These are phyloP conservation scores for Zaprionus vittiger DNA, from an alignment of 1,140 invertebrate genomes.

Conservation along the genomic window DNA sequence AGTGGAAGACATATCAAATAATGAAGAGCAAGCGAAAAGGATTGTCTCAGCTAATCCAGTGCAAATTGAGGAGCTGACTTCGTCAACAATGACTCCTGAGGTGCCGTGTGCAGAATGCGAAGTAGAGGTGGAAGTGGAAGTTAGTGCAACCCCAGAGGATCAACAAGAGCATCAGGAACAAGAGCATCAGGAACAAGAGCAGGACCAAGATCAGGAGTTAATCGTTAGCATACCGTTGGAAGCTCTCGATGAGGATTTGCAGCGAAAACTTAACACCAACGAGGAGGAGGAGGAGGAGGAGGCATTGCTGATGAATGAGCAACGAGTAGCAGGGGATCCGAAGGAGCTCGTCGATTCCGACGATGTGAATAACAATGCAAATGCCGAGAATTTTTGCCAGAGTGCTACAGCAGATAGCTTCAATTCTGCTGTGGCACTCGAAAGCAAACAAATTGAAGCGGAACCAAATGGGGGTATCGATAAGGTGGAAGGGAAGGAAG, in stretches of 20 bases:
- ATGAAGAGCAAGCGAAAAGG: neutral
- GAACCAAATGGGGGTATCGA: conserved; percentile 13
- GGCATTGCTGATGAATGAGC: neutral
- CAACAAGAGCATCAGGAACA: conserved; percentile 1
- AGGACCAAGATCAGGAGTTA: conserved; percentile 34
- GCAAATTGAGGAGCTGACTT: conserved; percentile 56
- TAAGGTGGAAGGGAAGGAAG: neutral
- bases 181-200: neutral
- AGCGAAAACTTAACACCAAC: conserved; percentile 47
- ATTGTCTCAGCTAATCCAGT: conserved; percentile 7
- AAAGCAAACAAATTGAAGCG: conserved; percentile 63
- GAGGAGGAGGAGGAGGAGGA: conserved; percentile 3
- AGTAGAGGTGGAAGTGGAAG: conserved; percentile 8
- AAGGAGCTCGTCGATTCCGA: conserved; percentile 41
- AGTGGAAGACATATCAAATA: conserved; percentile 4
- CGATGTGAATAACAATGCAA: conserved; percentile 71
- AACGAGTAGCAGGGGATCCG: neutral
- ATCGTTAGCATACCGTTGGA: conserved; percentile 69
- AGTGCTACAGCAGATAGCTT: conserved; percentile 81
- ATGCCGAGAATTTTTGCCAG: conserved; percentile 74
- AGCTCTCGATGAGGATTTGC: conserved; percentile 51
- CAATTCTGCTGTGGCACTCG: conserved; percentile 77
- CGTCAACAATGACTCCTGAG: conserved; percentile 21
- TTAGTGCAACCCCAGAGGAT: neutral
- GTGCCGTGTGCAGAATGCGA: conserved; percentile 5